A percentile compares a stretch with the other conserved stretches of the same genome.
phyloP scores from a whole-genome alignment of 2,888 invertebrate species.

The Drosophila quasianomalipes region DNA sequence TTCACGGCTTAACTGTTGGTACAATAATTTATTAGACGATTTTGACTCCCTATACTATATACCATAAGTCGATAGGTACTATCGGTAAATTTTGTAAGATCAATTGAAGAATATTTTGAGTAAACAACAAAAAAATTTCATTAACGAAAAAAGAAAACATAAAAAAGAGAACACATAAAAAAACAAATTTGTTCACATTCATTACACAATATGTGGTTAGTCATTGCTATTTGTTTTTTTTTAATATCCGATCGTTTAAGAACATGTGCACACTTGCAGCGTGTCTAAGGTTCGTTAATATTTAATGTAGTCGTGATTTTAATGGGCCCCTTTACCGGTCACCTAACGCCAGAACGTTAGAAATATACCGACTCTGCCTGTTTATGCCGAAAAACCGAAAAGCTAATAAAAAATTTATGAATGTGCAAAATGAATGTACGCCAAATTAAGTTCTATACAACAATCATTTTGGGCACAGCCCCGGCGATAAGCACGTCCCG shows the following conservation, averaged over 20 bases:
- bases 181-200: background rate
- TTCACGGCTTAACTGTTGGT: background rate
- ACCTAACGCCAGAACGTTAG: slow-evolving; percentile 16
- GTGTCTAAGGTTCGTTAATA: slow-evolving; percentile 27
- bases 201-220: background rate
- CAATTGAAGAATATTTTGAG: background rate
- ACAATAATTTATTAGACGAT: background rate
- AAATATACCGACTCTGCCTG: slow-evolving; percentile 7
- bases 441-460: slow-evolving; percentile 24
- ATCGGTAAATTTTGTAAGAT: background rate
- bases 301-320: slow-evolving; percentile 10
- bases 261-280: slow-evolving; percentile 1
- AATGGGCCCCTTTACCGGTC: slow-evolving; percentile 13
- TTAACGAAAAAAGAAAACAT: background rate
- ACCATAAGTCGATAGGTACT: background rate
- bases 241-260: background rate
- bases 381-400: slow-evolving; percentile 27
- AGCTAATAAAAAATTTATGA: slow-evolving; percentile 54
- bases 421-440: slow-evolving; percentile 48
- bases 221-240: background rate
- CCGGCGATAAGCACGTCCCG: slow-evolving; percentile 61
- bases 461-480: slow-evolving; percentile 30
- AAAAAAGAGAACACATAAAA: background rate
- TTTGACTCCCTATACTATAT: background rate
- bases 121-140: background rate